A percentile compares a stretch with the other conserved stretches of the same genome.
phyloP scores from a whole-genome alignment of 2,797 vertebrate genomes.

The Gymnocypris eckloni region DNA sequence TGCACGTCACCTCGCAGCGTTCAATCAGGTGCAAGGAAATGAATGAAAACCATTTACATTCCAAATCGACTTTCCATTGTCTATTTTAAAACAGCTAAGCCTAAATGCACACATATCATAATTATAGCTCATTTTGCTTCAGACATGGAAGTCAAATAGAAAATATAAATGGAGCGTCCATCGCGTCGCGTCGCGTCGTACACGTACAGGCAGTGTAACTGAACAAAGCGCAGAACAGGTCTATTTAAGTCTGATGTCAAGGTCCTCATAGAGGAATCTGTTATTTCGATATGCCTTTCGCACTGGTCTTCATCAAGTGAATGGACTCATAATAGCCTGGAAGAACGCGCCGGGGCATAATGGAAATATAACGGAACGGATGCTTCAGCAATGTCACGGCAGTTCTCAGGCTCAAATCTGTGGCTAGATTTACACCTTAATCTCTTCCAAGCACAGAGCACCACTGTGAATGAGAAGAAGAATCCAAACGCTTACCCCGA shows the following conservation, averaged over 20 bases:
- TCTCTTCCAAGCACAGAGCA: slow-evolving; percentile 36
- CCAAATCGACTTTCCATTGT: not conserved
- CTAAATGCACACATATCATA: not conserved
- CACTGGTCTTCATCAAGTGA: not conserved
- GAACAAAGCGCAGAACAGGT: slow-evolving; percentile 38
- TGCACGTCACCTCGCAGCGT: slow-evolving; percentile 1
- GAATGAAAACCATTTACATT: not conserved
- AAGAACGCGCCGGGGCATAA: not conserved
- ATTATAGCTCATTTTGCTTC: not conserved
- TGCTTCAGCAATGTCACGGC: slow-evolving; percentile 1
- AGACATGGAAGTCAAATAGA: not conserved
- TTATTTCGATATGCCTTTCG: not conserved
- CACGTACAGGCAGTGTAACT: not conserved
- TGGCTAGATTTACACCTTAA: slow-evolving; percentile 38
- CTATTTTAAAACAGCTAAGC: not conserved
- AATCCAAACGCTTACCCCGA: slow-evolving; percentile 44
- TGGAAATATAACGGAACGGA: not conserved
- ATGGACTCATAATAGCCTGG: not conserved
- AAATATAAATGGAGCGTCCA: not conserved
- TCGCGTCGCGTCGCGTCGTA: not conserved
- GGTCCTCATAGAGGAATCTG: not conserved
- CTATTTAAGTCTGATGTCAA: not conserved
- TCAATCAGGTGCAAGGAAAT: not conserved
- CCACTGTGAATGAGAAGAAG: slow-evolving; percentile 8
- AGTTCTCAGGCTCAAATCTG: slow-evolving; percentile 10